phyloP scores from a whole-genome alignment of 2,113 vertebrate species.

The Cygnus buccinator region DNA sequence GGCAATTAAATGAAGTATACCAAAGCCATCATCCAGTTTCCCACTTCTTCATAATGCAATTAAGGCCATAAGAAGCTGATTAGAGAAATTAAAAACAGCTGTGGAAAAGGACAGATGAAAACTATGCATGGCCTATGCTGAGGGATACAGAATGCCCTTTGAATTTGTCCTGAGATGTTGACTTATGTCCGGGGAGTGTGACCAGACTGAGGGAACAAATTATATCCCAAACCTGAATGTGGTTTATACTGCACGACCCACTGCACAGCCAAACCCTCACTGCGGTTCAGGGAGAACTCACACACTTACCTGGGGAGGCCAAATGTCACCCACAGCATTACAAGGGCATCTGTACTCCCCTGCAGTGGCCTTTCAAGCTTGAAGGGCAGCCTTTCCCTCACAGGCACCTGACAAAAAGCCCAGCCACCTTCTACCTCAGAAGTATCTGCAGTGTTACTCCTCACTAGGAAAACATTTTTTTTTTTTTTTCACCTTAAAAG shows the following conservation, averaged over 20 bases:
- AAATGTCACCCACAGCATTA: neutral
- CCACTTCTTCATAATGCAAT: neutral
- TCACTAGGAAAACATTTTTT: neutral
- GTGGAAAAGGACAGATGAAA: neutral
- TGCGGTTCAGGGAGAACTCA: accelerated
- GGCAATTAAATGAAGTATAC: neutral
- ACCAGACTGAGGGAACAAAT: neutral
- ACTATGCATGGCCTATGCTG: neutral
- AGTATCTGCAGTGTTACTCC: neutral
- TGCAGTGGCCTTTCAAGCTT: neutral
- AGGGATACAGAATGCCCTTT: neutral
- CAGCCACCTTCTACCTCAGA: neutral
- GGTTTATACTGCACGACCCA: neutral
- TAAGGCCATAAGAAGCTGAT: neutral
- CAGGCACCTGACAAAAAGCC: neutral
- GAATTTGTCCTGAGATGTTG: neutral
- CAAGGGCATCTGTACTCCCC: neutral
- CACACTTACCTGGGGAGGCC: neutral
- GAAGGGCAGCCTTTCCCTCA: accelerated
- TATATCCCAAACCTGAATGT: neutral
- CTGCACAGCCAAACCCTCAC: neutral
- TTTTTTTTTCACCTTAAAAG: neutral
- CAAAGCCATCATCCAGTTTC: neutral
- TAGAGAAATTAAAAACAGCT: neutral
- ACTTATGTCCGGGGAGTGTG: neutral